Evolutionary conservation across 2,797 vertebrate species (phyloP), one percentile per base, ranked within the genome.

Genomic region (Gadopsis marmoratus): DNA sequence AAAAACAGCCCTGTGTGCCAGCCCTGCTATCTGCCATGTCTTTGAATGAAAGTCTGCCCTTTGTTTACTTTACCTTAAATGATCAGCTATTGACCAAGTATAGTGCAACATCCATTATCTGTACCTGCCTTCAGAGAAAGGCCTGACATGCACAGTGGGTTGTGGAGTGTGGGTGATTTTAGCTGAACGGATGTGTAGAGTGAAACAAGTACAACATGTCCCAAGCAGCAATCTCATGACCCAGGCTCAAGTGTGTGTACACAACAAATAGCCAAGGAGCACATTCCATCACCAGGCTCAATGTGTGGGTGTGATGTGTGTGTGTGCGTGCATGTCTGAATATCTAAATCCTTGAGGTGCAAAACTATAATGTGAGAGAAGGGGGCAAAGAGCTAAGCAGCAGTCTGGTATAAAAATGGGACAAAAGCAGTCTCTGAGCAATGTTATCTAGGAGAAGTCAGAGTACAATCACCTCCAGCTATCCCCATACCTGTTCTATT

Each of bases 211-310:
- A 78, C 82, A 85, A 71, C 19, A 59, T 88, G 86, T 88, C 66
- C 86, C 76, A 29, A 43, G 35, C 47, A 81, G 63, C 62, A 61
- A 68, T 86, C 85, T 74, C 79, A 77, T 92, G 86, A 92, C 87
- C 84, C 45, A 45, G 64, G 65, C 79, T 80, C 54, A 60, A 71
- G 74, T 21, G 1, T 94, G 87, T 94, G 86, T 93, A 88, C 91
- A 95, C 81, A 92, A 93, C 88, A 94, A 93, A 93, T 62, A 92
- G 58, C 58, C 53, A 23, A 71, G 75, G 60, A 82, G 76, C 62
- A 90, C 86, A 88, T 87, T 88, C 80, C 82, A 79, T 76, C 47
- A 64, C 80, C 56, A 29, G 41, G 68, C 48, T 74, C 19, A 78
- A 58, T 35, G n/a, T 43, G 56, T 71, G 71, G 54, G 68, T 54